phyloP scores from a whole-genome alignment of 2,797 vertebrate genomes.

The Neosilurus hyrtlii region DNA sequence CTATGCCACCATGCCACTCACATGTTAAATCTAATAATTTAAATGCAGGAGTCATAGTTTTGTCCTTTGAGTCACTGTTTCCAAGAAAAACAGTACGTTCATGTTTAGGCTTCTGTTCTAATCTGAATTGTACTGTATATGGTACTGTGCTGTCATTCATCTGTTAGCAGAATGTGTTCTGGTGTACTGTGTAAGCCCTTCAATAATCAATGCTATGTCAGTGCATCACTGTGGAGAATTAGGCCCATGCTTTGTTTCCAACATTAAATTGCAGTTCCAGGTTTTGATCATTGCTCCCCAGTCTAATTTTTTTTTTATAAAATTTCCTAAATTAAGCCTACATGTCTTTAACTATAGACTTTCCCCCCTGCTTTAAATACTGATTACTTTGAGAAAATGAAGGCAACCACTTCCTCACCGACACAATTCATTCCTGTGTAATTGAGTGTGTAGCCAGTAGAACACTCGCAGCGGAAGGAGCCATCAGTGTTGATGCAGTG shows the following conservation, averaged over 20 bases:
- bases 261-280: not conserved
- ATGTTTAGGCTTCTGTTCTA: too few relatives aligned
- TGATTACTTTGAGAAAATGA: not conserved
- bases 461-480: slow-evolving; percentile 62
- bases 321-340: not conserved
- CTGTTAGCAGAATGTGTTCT: not conserved
- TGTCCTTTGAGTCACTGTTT: not conserved
- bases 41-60: not conserved
- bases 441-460: slow-evolving; percentile 57
- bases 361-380: not conserved
- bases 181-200: not conserved
- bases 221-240: not conserved
- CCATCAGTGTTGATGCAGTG: slow-evolving; percentile 63
- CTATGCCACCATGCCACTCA: not conserved
- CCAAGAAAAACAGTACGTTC: not conserved
- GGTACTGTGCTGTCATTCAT: not conserved
- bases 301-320: not conserved
- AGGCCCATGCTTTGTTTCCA: not conserved
- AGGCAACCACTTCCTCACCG: slow-evolving; percentile 39
- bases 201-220: not conserved
- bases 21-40: not conserved
- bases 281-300: not conserved
- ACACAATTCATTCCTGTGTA: slow-evolving; percentile 53
- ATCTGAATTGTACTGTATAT: not conserved
- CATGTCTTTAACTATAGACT: not conserved